Conservation (phyloP, 2,113 vertebrate species). For the Rhinoderma darwinii region DNA sequence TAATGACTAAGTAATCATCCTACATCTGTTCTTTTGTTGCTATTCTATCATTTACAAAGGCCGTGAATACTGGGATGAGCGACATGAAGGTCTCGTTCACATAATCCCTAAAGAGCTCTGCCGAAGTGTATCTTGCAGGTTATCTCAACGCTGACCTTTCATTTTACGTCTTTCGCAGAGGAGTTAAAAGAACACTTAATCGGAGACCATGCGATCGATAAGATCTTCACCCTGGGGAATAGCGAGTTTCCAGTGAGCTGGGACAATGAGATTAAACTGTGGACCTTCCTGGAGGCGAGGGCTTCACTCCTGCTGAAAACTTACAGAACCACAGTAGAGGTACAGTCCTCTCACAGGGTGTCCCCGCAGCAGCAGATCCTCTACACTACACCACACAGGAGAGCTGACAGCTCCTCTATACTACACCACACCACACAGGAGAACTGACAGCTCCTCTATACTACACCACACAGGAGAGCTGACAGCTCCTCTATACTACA, state of each 20-base stretch:
- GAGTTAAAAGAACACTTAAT: constrained; percentile 92
- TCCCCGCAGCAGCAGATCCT: no score
- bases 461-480: no score
- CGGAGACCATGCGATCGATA: constrained; percentile 88
- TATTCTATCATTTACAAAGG: background rate
- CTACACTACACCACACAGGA: no score
- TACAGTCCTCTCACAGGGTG: constrained; percentile 73
- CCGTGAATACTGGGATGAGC: background rate
- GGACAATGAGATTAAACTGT: constrained; percentile 96
- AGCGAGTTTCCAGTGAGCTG: constrained; percentile 94
- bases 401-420: no score
- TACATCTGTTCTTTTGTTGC: background rate
- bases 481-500: no score
- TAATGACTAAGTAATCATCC: no score
- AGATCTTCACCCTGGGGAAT: constrained; percentile 95
- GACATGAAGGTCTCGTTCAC: background rate
- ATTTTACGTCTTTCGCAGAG: constrained; percentile 76
- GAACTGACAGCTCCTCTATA: no score
- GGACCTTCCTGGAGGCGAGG: constrained; percentile 96
- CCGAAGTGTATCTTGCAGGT: background rate
- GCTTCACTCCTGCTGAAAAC: constrained; percentile 93
- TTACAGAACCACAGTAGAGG: constrained; percentile 89
- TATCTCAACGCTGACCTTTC: constrained; percentile 6
- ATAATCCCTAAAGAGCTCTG: background rate
- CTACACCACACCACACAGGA: no score